Base-by-base conservation (phyloP, 2,797 vertebrate species). In the Sternotherus odoratus region DNA sequence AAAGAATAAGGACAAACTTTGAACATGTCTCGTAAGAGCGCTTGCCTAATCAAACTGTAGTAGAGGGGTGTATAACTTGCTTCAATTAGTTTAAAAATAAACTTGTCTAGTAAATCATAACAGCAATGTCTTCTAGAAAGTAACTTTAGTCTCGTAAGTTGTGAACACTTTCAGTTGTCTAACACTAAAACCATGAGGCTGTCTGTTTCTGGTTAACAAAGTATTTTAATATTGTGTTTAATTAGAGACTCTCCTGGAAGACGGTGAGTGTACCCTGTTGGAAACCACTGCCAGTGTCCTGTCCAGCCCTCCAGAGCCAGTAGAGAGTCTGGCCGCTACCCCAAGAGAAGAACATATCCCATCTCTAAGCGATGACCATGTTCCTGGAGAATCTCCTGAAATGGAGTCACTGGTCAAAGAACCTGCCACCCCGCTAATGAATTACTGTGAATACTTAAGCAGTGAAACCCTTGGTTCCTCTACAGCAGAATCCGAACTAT, bases 211-310 rank as follows among this genome's bases (percentile, higher is more conserved):
- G 13, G 12, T 51, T 4, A 24, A 8, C 21, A 77, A 77, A 86
- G 53, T 17, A 9, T 51, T 86, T 72, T 79, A 39, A 82, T 63
- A 46, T 9, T 36, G 12, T 10, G 23, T 77, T 5, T 89, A 50
- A 36, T 17, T n/a, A 98, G 97, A 92, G 21, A 83, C 54, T 66
- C 89, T 39, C 54, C 90, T 82, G 89, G 94, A 7, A 77, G 94
- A 86, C 15, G 54, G 77, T 0, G 95, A 94, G 83, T n/a, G 11
- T 51, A 60, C 5, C 88, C 19, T 83, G 91, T 91, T 30, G 48
- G 91, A 93, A 75, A 86, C 30, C 30, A 77, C 85, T 87, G 83
- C 80, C 57, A 57, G 63, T 4, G 88, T 39, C 39, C 36, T 2
- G 48, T 2, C 79, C 54, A 10, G 78, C 39, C 53, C 53, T 53